Evolutionary conservation across 1,140 invertebrate species (phyloP).

Genomic region (Galendromus occidentalis): DNA sequence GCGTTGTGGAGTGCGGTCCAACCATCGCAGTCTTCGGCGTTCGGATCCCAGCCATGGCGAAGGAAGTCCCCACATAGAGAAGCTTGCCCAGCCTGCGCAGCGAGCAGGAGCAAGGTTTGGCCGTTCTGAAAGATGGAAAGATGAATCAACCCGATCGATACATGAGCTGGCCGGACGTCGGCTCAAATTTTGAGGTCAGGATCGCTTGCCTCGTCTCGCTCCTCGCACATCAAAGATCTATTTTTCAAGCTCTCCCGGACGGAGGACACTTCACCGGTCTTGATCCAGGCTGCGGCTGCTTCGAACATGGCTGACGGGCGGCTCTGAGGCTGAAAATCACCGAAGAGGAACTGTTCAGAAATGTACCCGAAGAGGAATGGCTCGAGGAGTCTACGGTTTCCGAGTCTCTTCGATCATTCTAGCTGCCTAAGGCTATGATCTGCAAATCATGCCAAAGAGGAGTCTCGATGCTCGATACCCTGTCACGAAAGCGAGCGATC

Average conservation of each 20-base stretch:
- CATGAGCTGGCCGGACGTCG: no score
- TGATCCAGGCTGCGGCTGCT: not conserved
- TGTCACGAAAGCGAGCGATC: no score
- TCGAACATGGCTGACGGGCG: constrained; percentile 1
- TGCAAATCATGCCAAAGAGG: no score
- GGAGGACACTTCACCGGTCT: not conserved
- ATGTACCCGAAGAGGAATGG: no score
- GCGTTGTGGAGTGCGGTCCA: constrained; percentile 80
- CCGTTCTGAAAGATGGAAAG: constrained; percentile 50
- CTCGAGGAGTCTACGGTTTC: no score
- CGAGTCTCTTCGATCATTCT: no score
- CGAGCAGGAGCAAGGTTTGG: constrained; percentile 70
- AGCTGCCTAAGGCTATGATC: no score
- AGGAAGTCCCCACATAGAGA: constrained; percentile 61
- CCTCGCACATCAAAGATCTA: constrained; percentile 16
- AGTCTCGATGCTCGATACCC: no score
- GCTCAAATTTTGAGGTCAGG: no score
- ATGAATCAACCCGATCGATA: no score
- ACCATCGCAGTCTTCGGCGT: constrained; percentile 74
- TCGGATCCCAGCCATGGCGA: constrained; percentile 63
- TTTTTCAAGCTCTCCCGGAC: constrained; percentile 1
- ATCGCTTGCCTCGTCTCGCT: constrained; percentile 16
- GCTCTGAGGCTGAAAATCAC: constrained; percentile 1
- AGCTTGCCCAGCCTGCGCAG: constrained; percentile 53
- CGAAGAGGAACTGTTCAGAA: not conserved